Conservation (phyloP, 37 sponge, comb jelly and placozoan species). For the Lycopodina hypogea region DNA sequence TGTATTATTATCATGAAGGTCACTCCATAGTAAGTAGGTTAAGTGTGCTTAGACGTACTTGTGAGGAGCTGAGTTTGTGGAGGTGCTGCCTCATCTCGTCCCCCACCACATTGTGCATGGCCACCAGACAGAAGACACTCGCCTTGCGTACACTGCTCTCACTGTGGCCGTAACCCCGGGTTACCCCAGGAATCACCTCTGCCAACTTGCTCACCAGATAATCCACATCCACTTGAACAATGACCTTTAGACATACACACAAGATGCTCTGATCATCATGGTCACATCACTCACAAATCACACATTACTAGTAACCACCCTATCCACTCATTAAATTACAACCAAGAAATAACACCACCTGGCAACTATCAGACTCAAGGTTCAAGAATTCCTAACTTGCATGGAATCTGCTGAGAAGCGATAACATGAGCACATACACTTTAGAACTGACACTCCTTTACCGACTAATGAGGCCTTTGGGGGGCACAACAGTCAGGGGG, state of each 20-base stretch:
- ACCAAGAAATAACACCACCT: too few species aligned
- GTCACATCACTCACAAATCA: too few species aligned
- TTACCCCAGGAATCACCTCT: slow-evolving; percentile 37
- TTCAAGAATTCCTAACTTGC: too few species aligned
- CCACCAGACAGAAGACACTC: slow-evolving; percentile 93
- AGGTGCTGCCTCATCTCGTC: slow-evolving; percentile 68
- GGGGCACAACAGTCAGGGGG: too few species aligned
- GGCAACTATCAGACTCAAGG: too few species aligned
- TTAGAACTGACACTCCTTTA: too few species aligned
- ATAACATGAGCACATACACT: too few species aligned
- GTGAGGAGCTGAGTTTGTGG: slow-evolving; percentile 66
- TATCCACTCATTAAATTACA: too few species aligned
- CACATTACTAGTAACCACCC: too few species aligned
- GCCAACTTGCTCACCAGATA: slow-evolving; percentile 19
- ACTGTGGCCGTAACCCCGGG: slow-evolving; percentile 65
- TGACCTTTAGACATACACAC: slow-evolving; percentile 35
- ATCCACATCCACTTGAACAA: slow-evolving; percentile 1
- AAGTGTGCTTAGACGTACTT: slow-evolving; percentile 32
- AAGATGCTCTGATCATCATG: too few species aligned
- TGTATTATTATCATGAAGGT: background rate
- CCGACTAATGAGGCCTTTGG: too few species aligned
- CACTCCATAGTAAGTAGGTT: background rate
- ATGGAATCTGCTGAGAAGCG: too few species aligned
- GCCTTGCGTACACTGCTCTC: slow-evolving; percentile 86
- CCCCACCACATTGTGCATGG: slow-evolving; percentile 71